phyloP scores from a whole-genome alignment of 2,797 vertebrate genomes.

The Xenopus petersii region DNA sequence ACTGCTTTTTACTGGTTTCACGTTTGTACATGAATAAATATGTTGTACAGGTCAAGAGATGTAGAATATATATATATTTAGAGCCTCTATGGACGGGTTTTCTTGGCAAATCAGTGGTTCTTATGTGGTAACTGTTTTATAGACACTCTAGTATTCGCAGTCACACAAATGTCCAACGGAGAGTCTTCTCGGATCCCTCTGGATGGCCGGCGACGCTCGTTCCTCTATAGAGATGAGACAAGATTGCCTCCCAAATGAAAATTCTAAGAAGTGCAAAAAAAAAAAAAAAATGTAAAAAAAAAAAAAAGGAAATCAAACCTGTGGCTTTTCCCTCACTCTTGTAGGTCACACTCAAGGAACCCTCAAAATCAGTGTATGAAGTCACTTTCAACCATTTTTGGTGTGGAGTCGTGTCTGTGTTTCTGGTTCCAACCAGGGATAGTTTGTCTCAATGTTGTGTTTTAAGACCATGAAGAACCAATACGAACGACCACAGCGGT shows the following conservation, averaged over 20 bases:
- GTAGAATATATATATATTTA: constrained; percentile 24
- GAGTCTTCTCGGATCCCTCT: neutral
- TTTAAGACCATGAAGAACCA: no score
- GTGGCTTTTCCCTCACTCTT: no score
- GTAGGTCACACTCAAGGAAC: no score
- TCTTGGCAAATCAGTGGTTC: constrained; percentile 1
- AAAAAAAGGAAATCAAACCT: no score
- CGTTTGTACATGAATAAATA: constrained; percentile 33
- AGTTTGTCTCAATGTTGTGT: constrained; percentile 6
- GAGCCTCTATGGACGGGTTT: constrained; percentile 4
- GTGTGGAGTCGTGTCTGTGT: no score
- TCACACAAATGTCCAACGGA: neutral
- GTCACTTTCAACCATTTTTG: no score
- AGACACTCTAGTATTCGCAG: neutral
- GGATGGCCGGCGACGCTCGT: neutral
- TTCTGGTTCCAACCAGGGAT: constrained; percentile 11
- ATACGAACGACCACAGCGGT: no score
- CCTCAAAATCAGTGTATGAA: no score
- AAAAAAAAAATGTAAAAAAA: no score
- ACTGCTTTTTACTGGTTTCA: neutral
- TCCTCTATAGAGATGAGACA: neutral
- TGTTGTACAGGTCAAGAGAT: constrained; percentile 25
- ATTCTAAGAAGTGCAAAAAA: neutral
- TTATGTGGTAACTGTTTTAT: constrained; percentile 17
- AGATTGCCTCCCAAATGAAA: neutral